Base-by-base conservation (phyloP, 2,888 invertebrate genomes). In the Thalpophila matura region DNA sequence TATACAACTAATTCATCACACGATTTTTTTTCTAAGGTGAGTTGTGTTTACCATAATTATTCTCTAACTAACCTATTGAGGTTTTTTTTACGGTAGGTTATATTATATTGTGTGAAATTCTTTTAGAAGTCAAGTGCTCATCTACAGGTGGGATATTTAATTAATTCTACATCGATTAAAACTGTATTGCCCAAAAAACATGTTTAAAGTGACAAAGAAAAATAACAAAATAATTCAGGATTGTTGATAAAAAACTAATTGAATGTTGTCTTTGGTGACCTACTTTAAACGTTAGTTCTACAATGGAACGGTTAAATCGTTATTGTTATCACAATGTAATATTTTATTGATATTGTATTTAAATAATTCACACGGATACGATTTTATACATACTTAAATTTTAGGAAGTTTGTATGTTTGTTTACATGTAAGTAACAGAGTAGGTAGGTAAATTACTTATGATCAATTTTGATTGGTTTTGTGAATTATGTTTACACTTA, bases 21-120 rank as follows among this genome's bases (percentile, higher is more conserved):
- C 62, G 61, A 64, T 60, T 70, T 73, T 59, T 69, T 46, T 58
- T 50, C 29, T 18, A 61, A 66, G 78, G 80, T 79, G 31, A 59
- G 80, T 74, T 16, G 10, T 50, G n/a, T 38, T 38, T 38, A 12
- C 0, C 12, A 0, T 33, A 4, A 22, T 37, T 31, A 7, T 49
- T 45, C 0, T 22, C 3, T 18, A 22, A 20, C 18, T n/a, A 2
- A 2, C 26, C n/a, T n/a, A n/a, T n/a, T n/a, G n/a, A n/a, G n/a
- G n/a, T n/a, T n/a, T n/a, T n/a, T n/a, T n/a, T n/a, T n/a, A n/a
- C n/a, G n/a, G n/a, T n/a, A n/a, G n/a, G n/a, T n/a, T n/a, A n/a
- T n/a, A n/a, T n/a, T n/a, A n/a, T n/a, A n/a, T n/a, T n/a, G n/a
- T n/a, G n/a, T n/a, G n/a, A n/a, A n/a, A n/a, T 35, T 2, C 5